phyloP scores from a whole-genome alignment of 2,797 vertebrate genomes.

The Eremophila alpestris region DNA sequence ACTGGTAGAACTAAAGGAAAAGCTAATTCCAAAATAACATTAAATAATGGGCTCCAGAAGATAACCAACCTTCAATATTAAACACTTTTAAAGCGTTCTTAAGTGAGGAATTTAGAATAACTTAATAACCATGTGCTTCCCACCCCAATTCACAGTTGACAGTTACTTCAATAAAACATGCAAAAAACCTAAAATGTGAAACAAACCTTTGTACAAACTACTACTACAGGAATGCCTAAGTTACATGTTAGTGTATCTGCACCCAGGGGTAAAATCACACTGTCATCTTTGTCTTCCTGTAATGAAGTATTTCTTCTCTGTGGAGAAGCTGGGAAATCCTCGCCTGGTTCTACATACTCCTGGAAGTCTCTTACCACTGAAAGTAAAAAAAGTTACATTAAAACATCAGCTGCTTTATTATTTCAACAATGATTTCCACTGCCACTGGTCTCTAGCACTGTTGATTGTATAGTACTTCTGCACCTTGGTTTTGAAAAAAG shows the following conservation, averaged over 20 bases:
- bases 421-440: slow-evolving; percentile 51
- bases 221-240: slow-evolving; percentile 93
- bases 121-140: not conserved
- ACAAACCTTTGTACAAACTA: slow-evolving; percentile 97
- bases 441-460: not conserved
- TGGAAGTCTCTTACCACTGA: slow-evolving; percentile 97
- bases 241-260: slow-evolving; percentile 96
- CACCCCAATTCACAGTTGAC: slow-evolving; percentile 5
- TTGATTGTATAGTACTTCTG: not conserved
- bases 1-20: not conserved
- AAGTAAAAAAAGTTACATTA: slow-evolving; percentile 56
- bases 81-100: not conserved
- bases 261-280: slow-evolving; percentile 91
- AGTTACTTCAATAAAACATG: slow-evolving; percentile 1
- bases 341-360: slow-evolving; percentile 94
- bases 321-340: slow-evolving; percentile 89
- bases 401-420: slow-evolving; percentile 49
- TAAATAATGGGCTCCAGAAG: not conserved
- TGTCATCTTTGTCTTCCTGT: slow-evolving; percentile 89
- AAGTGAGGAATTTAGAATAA: not conserved
- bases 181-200: not conserved
- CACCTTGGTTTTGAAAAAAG: not conserved
- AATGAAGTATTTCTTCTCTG: slow-evolving; percentile 87
- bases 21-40: not conserved
- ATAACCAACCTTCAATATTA: not conserved